Percentiles rank a stretch among this genome's conserved stretches.
Evolutionary conservation across 2,888 invertebrate genomes (phyloP).

Genomic region (Tridacna crocea): DNA sequence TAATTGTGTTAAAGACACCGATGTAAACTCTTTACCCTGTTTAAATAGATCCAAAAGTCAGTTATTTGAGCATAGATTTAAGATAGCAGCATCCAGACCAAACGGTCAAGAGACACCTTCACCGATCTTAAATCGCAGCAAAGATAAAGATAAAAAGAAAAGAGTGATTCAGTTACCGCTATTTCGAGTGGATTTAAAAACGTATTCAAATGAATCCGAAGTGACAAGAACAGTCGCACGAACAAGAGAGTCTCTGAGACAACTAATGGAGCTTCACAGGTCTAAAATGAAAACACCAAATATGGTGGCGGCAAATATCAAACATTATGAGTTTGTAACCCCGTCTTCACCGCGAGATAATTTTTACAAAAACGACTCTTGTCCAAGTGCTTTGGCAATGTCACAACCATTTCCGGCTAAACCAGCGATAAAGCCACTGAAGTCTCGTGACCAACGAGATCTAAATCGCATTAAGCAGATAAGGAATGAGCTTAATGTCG

Average conservation of each 20-base stretch:
- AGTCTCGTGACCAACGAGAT: conserved; percentile 18
- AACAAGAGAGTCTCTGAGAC: conserved; percentile 58
- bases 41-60: conserved; percentile 47
- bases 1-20: not conserved
- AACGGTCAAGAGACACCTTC: conserved; percentile 49
- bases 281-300: conserved; percentile 50
- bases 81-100: conserved; percentile 52
- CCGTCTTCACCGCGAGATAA: conserved; percentile 20
- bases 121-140: conserved; percentile 29
- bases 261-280: conserved; percentile 56
- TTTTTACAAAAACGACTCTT: conserved; percentile 5
- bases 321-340: conserved; percentile 57
- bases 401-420: conserved; percentile 54
- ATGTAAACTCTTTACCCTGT: conserved; percentile 23
- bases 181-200: conserved; percentile 59
- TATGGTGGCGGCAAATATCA: conserved; percentile 59
- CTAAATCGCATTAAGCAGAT: not conserved
- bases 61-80: conserved; percentile 55
- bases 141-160: conserved; percentile 37
- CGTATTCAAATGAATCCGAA: conserved; percentile 50
- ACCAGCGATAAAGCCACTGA: conserved; percentile 33
- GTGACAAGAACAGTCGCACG: conserved; percentile 55
- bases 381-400: conserved; percentile 13
- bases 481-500: not conserved
- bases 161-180: conserved; percentile 60